Conservation (phyloP, 2,797 vertebrate species). For the Hypotaenidia okinawae region DNA sequence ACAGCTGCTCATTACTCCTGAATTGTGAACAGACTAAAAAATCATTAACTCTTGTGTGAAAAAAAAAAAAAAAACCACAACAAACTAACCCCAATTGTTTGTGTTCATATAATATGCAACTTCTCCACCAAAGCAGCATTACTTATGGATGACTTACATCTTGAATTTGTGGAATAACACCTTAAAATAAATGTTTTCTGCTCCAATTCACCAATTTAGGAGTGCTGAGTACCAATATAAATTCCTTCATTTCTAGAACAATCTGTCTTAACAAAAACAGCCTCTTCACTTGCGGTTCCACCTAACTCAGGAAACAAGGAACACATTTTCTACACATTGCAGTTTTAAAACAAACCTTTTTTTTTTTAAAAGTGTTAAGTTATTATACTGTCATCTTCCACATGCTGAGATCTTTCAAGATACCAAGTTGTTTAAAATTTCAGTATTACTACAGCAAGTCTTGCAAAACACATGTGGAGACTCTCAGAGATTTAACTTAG, state of each 20-base stretch:
- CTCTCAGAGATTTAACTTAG: not conserved
- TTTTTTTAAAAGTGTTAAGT: not conserved
- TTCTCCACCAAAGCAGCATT: not conserved
- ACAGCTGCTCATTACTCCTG: not conserved
- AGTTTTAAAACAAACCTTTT: not conserved
- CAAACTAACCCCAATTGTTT: not conserved
- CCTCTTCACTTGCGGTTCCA: not conserved
- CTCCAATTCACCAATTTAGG: not conserved
- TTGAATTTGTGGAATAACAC: not conserved
- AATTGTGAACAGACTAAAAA: not conserved
- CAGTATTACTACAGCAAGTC: not conserved
- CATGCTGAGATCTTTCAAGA: not conserved
- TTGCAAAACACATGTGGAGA: not conserved
- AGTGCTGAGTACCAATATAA: not conserved
- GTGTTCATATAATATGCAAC: not conserved
- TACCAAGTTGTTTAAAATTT: not conserved
- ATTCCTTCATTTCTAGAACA: not conserved
- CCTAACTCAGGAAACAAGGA: not conserved
- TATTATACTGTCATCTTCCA: not conserved
- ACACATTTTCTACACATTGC: not conserved
- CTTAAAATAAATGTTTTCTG: not conserved
- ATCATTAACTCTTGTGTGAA: not conserved
- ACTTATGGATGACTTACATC: not conserved
- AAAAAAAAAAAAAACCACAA: accelerated
- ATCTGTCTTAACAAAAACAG: not conserved